Conservation (phyloP, 2,888 invertebrate species). For the Labia minor region DNA sequence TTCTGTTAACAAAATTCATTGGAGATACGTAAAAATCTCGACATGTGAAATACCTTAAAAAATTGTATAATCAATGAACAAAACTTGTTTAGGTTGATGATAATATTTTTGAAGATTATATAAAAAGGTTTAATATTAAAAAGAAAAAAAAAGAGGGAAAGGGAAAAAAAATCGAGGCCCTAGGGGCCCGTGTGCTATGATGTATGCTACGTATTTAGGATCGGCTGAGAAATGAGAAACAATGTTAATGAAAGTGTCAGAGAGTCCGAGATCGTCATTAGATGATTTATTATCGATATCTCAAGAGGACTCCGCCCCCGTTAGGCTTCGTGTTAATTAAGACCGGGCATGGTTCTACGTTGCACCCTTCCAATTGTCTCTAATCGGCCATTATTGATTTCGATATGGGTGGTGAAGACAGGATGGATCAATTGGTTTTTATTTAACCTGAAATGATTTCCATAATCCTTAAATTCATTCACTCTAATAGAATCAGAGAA, state of each 20-base stretch:
- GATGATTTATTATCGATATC: constrained; percentile 13
- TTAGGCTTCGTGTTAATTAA: background rate
- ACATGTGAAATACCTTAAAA: too few species aligned
- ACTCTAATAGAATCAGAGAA: too few species aligned
- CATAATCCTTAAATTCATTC: too few species aligned
- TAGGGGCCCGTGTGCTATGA: background rate
- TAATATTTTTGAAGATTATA: background rate
- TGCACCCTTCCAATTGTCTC: background rate
- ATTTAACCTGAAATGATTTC: too few species aligned
- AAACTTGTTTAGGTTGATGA: background rate
- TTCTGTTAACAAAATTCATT: too few species aligned
- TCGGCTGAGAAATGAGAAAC: constrained; percentile 13
- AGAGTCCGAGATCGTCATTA: constrained; percentile 4
- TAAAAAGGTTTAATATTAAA: background rate
- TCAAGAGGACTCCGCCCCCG: background rate
- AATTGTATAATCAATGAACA: too few species aligned
- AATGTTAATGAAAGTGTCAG: constrained; percentile 13
- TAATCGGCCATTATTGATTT: constrained; percentile 2
- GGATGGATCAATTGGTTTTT: too few species aligned
- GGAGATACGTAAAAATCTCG: too few species aligned
- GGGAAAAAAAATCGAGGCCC: too few species aligned
- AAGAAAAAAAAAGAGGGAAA: background rate
- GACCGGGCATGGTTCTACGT: background rate
- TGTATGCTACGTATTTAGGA: constrained; percentile 4
- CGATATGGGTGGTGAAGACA: background rate